Evolutionary conservation across 2,113 vertebrate species (phyloP).

Genomic region (Protobothrops mucrosquamatus): DNA sequence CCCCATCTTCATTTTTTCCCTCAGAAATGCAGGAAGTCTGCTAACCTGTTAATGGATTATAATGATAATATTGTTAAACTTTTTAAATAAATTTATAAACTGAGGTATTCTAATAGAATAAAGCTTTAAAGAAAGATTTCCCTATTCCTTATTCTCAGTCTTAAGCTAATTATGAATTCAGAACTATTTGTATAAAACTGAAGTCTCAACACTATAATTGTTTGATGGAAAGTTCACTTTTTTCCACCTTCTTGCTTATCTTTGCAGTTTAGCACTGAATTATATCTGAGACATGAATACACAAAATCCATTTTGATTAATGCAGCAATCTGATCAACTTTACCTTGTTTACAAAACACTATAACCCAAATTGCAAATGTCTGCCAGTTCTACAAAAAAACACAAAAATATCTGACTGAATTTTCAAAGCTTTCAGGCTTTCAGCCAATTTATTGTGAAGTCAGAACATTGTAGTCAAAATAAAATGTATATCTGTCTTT

Average conservation of each 20-base stretch:
- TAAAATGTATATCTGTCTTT: slow-evolving; percentile 15
- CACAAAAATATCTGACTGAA: slow-evolving; percentile 13
- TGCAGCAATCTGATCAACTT: slow-evolving; percentile 4
- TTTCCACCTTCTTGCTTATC: slow-evolving; percentile 56
- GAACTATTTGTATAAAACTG: slow-evolving; percentile 60
- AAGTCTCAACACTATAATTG: slow-evolving; percentile 47
- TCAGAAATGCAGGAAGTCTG: neutral
- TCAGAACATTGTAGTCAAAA: neutral
- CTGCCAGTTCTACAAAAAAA: slow-evolving; percentile 26
- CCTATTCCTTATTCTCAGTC: slow-evolving; percentile 7
- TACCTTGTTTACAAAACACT: slow-evolving; percentile 32
- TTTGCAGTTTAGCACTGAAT: slow-evolving; percentile 57
- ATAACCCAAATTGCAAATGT: slow-evolving; percentile 30
- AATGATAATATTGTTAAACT: slow-evolving; percentile 10
- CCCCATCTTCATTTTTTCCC: neutral
- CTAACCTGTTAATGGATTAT: slow-evolving; percentile 20
- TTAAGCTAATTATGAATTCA: slow-evolving; percentile 52
- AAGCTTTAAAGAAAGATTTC: slow-evolving; percentile 40
- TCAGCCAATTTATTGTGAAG: slow-evolving; percentile 22
- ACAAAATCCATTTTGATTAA: slow-evolving; percentile 38
- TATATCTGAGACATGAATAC: slow-evolving; percentile 47
- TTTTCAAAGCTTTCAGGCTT: slow-evolving; percentile 21
- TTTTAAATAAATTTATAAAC: slow-evolving; percentile 33
- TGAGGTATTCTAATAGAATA: slow-evolving; percentile 33
- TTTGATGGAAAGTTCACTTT: slow-evolving; percentile 63